Evolutionary conservation across 1,140 invertebrate species (phyloP).

Genomic region (Liolophura sinensis): DNA sequence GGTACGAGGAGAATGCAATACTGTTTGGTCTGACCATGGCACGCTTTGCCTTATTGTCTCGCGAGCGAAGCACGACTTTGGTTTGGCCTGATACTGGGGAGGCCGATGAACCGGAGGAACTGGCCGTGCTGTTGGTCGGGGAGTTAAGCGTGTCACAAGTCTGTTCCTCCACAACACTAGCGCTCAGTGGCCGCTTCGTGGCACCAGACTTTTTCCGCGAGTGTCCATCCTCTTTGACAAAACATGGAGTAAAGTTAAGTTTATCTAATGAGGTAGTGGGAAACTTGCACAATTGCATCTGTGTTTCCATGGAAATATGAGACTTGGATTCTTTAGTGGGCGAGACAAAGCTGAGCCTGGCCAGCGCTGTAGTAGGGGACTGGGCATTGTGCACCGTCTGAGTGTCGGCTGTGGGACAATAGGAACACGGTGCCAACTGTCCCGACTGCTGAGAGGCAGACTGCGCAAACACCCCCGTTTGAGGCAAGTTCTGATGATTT

Average conservation of each 20-base stretch:
- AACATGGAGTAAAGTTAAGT: slow-evolving; percentile 54
- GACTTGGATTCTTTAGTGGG: slow-evolving; percentile 16
- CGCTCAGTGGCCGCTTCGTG: slow-evolving; percentile 6
- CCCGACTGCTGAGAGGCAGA: background rate
- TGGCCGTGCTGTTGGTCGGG: background rate
- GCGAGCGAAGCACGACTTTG: slow-evolving; percentile 44
- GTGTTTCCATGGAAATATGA: slow-evolving; percentile 11
- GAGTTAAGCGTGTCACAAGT: background rate
- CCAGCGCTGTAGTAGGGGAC: slow-evolving; percentile 58
- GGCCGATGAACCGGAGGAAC: slow-evolving; percentile 7
- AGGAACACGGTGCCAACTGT: background rate
- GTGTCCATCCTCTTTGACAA: slow-evolving; percentile 24
- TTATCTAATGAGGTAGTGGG: slow-evolving; percentile 54
- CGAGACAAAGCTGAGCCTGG: slow-evolving; percentile 56
- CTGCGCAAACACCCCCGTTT: background rate
- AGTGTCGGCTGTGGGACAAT: background rate
- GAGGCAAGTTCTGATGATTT: too few relatives aligned
- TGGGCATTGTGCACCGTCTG: slow-evolving; percentile 31
- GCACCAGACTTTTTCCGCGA: background rate
- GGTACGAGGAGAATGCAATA: slow-evolving; percentile 56
- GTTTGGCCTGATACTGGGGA: slow-evolving; percentile 10
- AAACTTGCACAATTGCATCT: slow-evolving; percentile 25
- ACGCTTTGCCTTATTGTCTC: slow-evolving; percentile 45
- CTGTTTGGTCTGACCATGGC: slow-evolving; percentile 50
- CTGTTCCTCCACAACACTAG: background rate